Conservation (phyloP, 2,113 vertebrate species). For the Urocitellus parryii region DNA sequence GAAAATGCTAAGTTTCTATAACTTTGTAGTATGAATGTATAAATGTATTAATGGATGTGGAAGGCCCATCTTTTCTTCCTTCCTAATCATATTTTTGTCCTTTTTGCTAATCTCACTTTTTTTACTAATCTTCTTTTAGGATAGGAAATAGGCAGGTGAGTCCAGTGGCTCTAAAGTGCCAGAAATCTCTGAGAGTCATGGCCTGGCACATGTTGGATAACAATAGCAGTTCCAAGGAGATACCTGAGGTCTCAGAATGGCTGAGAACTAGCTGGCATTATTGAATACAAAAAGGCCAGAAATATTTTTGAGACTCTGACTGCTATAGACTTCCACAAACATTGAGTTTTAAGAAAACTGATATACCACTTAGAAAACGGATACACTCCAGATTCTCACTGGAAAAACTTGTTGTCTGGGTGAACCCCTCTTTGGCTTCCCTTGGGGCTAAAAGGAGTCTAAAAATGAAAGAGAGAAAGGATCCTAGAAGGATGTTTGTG, state of each 20-base stretch:
- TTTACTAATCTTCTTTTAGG: neutral
- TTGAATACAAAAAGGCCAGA: neutral
- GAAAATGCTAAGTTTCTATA: slow-evolving; percentile 17
- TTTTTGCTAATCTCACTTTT: neutral
- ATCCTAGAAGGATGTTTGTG: neutral
- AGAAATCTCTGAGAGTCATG: neutral
- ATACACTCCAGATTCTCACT: neutral
- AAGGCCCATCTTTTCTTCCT: neutral
- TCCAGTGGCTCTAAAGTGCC: neutral
- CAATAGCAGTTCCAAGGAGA: neutral
- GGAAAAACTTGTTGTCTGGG: neutral
- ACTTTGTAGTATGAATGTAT: slow-evolving; percentile 7
- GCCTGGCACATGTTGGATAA: neutral
- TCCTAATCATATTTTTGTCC: neutral
- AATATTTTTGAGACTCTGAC: neutral
- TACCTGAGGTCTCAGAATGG: neutral
- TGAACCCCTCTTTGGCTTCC: slow-evolving; percentile 15
- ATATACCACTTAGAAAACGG: neutral
- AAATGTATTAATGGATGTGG: neutral
- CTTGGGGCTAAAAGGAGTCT: neutral
- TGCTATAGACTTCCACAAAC: neutral
- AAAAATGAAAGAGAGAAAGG: slow-evolving; percentile 44
- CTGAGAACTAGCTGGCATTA: slow-evolving; percentile 4
- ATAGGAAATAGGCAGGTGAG: neutral
- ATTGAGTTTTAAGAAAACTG: neutral